Conservation (phyloP, 35 echinoderm and acorn worm genomes). For the Apostichopus japonicus region DNA sequence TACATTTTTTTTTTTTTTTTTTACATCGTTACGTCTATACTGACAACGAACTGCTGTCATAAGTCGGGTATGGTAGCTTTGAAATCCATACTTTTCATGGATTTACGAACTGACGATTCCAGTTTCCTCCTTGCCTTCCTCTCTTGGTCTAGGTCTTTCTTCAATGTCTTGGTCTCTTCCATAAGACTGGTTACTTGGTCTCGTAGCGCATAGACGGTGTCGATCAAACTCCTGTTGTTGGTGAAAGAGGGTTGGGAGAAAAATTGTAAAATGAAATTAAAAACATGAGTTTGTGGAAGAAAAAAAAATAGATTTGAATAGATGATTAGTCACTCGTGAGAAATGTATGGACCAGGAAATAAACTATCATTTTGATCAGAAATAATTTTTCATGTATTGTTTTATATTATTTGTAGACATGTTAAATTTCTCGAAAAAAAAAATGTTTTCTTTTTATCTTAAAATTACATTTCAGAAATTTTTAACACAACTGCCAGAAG, state of each 20-base stretch:
- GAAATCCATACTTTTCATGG: slow-evolving; percentile 89
- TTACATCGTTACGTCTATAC: slow-evolving; percentile 10
- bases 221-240: slow-evolving; percentile 88
- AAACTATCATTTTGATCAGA: too few species aligned
- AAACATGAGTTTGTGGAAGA: too few species aligned
- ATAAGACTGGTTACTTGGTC: slow-evolving; percentile 98
- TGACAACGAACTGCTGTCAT: slow-evolving; percentile 61
- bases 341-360: too few species aligned
- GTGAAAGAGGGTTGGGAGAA: neutral
- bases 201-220: slow-evolving; percentile 95
- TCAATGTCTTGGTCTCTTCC: slow-evolving; percentile 94
- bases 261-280: too few species aligned
- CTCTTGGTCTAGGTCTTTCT: slow-evolving; percentile 86
- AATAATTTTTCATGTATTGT: too few species aligned
- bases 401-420: too few species aligned
- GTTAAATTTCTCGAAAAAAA: too few species aligned
- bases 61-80: slow-evolving; percentile 60
- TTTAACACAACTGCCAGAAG: too few species aligned
- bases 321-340: too few species aligned
- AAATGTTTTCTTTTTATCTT: too few species aligned
- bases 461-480: too few species aligned
- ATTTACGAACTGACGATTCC: slow-evolving; percentile 84
- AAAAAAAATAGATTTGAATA: too few species aligned
- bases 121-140: slow-evolving; percentile 81
- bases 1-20: neutral